phyloP scores from a whole-genome alignment of 2,797 vertebrate species.

The Arnoldichthys spilopterus region DNA sequence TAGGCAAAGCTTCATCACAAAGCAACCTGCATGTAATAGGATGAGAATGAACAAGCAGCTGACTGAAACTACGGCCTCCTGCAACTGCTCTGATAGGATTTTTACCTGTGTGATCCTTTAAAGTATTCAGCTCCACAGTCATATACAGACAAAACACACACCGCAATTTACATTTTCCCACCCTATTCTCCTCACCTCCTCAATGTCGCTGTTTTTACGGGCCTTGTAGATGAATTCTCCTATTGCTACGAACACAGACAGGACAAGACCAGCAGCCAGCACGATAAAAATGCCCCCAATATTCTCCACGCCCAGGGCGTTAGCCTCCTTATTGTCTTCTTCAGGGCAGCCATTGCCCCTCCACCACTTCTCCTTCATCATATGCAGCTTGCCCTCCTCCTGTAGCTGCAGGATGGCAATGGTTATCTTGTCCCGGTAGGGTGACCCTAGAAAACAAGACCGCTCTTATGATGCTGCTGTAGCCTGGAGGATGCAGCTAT shows the following conservation, averaged over 20 bases:
- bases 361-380: slow-evolving; percentile 99
- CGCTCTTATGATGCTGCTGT: background rate
- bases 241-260: slow-evolving; percentile 96
- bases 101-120: background rate
- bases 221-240: slow-evolving; percentile 97
- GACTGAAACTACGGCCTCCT: background rate
- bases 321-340: slow-evolving; percentile 96
- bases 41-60: background rate
- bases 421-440: slow-evolving; percentile 96
- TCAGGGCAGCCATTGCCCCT: slow-evolving; percentile 94
- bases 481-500: background rate
- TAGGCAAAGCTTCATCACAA: background rate
- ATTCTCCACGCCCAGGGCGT: slow-evolving; percentile 93
- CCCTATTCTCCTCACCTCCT: slow-evolving; percentile 86
- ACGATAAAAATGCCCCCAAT: slow-evolving; percentile 98
- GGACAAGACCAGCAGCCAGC: slow-evolving; percentile 92
- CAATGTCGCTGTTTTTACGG: slow-evolving; percentile 89
- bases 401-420: slow-evolving; percentile 98
- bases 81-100: background rate
- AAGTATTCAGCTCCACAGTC: background rate
- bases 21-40: background rate
- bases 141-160: background rate
- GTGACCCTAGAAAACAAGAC: slow-evolving; percentile 82
- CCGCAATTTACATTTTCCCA: background rate
- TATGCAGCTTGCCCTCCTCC: slow-evolving; percentile 96